Conservation (phyloP, 2,888 invertebrate genomes). For the Ametastegia equiseti region DNA sequence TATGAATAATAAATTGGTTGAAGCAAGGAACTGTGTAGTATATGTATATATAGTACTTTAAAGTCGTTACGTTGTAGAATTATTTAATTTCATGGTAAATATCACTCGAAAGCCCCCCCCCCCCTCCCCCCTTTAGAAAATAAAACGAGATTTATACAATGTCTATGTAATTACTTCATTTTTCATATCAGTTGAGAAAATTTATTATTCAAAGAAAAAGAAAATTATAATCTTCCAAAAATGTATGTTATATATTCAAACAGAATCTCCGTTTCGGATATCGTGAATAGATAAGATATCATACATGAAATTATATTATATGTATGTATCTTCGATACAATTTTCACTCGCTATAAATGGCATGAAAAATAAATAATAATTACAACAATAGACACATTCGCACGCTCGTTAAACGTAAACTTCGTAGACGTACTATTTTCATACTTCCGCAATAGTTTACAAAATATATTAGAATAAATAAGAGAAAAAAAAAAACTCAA, state of each 20-base stretch:
- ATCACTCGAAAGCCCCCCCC: constrained; percentile 30
- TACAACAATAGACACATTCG: not conserved
- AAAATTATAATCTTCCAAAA: no score
- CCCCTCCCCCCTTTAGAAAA: no score
- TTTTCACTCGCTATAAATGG: not conserved
- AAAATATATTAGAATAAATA: constrained; percentile 5
- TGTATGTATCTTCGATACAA: not conserved
- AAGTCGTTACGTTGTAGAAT: constrained; percentile 44
- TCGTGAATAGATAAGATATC: not conserved
- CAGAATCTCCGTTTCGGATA: no score
- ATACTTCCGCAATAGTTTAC: not conserved
- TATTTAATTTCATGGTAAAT: constrained; percentile 37
- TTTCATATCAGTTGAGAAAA: not conserved
- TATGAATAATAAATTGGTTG: constrained; percentile 68
- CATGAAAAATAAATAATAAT: not conserved
- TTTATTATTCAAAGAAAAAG: no score
- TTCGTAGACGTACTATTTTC: no score
- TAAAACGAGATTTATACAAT: constrained; percentile 25
- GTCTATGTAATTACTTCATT: not conserved
- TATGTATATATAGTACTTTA: constrained; percentile 46
- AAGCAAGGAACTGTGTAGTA: constrained; percentile 70
- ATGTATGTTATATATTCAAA: no score
- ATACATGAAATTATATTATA: not conserved
- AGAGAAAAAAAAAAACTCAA: constrained; percentile 55
- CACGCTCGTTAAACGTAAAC: constrained; percentile 15